These are phyloP conservation scores for Lophotriccus pileatus DNA, from an alignment of 2,797 vertebrate genomes.

Conservation along the genomic window DNA sequence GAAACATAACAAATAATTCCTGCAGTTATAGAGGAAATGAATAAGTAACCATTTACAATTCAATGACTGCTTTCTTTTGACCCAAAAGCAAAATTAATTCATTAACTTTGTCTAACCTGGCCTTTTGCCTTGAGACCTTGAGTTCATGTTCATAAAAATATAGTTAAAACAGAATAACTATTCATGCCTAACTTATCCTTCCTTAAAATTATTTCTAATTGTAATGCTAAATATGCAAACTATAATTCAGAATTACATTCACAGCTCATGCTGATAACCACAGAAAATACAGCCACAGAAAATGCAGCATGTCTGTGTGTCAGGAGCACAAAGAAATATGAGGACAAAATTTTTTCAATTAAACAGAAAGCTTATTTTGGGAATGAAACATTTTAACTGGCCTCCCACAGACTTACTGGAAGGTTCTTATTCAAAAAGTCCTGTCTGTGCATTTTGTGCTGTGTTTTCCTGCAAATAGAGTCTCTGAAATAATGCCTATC, in stretches of 20 bases:
- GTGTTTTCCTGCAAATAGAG: neutral
- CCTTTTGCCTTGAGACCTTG: neutral
- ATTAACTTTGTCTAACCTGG: neutral
- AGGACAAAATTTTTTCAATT: slow-evolving; percentile 4
- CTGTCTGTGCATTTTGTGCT: neutral
- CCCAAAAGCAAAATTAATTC: slow-evolving; percentile 5
- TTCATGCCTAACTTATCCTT: slow-evolving; percentile 33
- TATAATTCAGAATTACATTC: slow-evolving; percentile 41
- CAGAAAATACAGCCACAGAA: neutral
- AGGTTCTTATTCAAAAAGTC: neutral
- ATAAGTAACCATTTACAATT: slow-evolving; percentile 6
- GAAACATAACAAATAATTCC: slow-evolving; percentile 2
- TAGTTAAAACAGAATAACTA: slow-evolving; percentile 22
- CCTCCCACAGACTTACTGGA: neutral
- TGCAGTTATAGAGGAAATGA: neutral
- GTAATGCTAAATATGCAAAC: slow-evolving; percentile 54
- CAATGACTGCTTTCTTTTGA: neutral
- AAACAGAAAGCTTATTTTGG: slow-evolving; percentile 17
- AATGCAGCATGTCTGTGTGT: neutral
- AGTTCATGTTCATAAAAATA: slow-evolving; percentile 11
- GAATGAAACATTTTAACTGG: slow-evolving; percentile 6
- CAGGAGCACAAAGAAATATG: slow-evolving; percentile 15
- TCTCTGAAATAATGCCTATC: slow-evolving; percentile 23
- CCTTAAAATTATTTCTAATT: slow-evolving; percentile 53
- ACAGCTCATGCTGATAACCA: neutral